Conservation (phyloP, 2,797 vertebrate genomes). For the Bufotes viridis region DNA sequence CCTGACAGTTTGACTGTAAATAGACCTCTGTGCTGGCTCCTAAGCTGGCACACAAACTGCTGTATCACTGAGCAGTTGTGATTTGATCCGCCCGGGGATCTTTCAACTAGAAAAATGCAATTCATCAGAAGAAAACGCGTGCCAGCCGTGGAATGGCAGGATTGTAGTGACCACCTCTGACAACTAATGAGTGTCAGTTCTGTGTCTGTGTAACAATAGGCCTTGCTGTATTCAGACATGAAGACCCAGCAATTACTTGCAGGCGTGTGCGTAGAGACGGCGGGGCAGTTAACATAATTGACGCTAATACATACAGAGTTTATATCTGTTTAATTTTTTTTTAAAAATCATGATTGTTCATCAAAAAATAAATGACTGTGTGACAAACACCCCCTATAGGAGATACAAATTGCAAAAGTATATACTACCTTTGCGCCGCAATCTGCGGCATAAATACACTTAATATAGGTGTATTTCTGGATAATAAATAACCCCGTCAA, state of each 20-base stretch:
- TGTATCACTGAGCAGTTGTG: conserved; percentile 46
- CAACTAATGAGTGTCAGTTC: conserved; percentile 20
- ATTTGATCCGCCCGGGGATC: conserved; percentile 56
- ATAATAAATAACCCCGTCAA: too few species aligned
- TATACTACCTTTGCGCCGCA: too few species aligned
- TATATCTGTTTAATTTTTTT: too few species aligned
- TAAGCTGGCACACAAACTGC: conserved; percentile 52
- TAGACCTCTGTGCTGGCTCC: conserved; percentile 24
- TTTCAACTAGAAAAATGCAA: conserved; percentile 41
- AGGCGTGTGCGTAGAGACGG: too few species aligned
- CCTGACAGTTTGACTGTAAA: conserved; percentile 28
- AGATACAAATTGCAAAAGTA: too few species aligned
- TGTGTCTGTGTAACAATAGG: background rate
- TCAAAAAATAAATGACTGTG: too few species aligned
- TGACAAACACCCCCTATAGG: too few species aligned
- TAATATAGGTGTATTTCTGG: too few species aligned
- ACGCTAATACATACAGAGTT: too few species aligned
- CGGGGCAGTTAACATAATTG: too few species aligned
- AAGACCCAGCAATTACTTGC: background rate
- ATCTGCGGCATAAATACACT: too few species aligned
- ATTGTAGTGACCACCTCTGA: conserved; percentile 37
- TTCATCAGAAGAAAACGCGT: conserved; percentile 45
- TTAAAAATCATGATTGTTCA: too few species aligned
- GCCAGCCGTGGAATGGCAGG: conserved; percentile 38
- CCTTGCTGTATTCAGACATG: background rate